Conservation (phyloP, 2,797 vertebrate species). For the Spea hammondii region DNA sequence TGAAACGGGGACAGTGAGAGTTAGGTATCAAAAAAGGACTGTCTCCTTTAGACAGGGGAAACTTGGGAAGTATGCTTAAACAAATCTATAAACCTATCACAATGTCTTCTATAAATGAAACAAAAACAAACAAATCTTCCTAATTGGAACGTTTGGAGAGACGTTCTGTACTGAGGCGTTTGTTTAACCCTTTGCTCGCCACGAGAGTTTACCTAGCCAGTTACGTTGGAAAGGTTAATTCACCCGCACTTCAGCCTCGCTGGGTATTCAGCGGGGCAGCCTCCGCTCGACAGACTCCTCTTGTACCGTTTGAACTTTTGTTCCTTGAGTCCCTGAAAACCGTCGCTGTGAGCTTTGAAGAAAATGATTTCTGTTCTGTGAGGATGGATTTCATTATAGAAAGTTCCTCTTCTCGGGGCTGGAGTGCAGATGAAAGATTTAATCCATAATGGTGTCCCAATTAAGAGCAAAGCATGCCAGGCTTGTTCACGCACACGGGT, state of each 20-base stretch:
- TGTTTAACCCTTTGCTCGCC: no score
- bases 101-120: no score
- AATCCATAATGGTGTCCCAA: slow-evolving; percentile 10
- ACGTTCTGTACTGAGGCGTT: no score
- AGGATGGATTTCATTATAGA: slow-evolving; percentile 18
- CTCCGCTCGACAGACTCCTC: not conserved
- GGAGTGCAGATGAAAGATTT: slow-evolving; percentile 12
- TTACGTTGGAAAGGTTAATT: no score
- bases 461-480: slow-evolving; percentile 9
- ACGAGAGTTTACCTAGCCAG: no score
- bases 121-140: no score
- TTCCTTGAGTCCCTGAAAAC: not conserved
- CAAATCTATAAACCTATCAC: no score
- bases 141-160: no score
- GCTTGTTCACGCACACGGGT: not conserved
- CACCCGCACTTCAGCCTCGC: slow-evolving; percentile 3
- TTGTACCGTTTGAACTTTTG: not conserved
- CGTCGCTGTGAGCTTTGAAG: not conserved
- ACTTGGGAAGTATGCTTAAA: no score
- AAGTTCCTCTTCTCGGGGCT: slow-evolving; percentile 16
- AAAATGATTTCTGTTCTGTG: slow-evolving; percentile 16
- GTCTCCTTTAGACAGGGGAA: no score
- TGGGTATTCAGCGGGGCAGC: slow-evolving; percentile 1
- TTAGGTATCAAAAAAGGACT: no score
- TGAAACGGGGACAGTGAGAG: no score